phyloP scores from a whole-genome alignment of 2,113 vertebrate genomes.

The Kryptolebias marmoratus region DNA sequence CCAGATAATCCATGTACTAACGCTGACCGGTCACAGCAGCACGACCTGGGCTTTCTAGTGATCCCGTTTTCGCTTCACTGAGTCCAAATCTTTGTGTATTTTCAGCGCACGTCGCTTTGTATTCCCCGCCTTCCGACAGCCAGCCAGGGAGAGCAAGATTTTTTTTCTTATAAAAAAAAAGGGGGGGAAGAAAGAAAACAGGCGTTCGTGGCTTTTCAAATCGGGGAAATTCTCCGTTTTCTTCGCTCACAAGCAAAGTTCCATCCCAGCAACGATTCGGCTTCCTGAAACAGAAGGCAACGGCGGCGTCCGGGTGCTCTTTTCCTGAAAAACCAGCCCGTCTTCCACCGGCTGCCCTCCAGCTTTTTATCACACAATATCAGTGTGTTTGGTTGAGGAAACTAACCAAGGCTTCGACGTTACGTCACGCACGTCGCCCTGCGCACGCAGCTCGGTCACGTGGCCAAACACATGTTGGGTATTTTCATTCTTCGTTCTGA shows the following conservation, averaged over 20 bases:
- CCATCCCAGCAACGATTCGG: neutral
- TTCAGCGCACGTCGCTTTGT: conserved; percentile 68
- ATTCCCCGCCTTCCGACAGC: conserved; percentile 75
- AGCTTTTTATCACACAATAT: conserved; percentile 62
- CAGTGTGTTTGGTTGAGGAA: conserved; percentile 74
- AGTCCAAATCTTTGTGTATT: conserved; percentile 33
- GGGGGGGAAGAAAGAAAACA: conserved; percentile 14
- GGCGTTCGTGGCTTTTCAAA: conserved; percentile 46
- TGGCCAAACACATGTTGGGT: conserved; percentile 76
- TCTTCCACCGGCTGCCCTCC: conserved; percentile 49
- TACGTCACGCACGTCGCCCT: conserved; percentile 65
- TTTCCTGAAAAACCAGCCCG: conserved; percentile 15
- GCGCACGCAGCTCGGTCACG: conserved; percentile 68
- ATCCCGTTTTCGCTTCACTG: conserved; percentile 39
- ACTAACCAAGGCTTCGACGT: conserved; percentile 61
- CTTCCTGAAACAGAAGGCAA: neutral
- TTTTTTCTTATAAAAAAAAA: too few species aligned
- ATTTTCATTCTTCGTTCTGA: conserved; percentile 59
- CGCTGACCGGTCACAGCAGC: conserved; percentile 59
- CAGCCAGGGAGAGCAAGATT: conserved; percentile 22
- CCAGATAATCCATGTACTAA: conserved; percentile 84
- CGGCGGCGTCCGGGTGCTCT: neutral
- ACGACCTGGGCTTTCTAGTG: conserved; percentile 34
- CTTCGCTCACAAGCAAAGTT: conserved; percentile 7
- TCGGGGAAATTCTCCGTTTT: conserved; percentile 13